Conservation (phyloP, 2,888 invertebrate species). For the Phaonia tiefii region DNA sequence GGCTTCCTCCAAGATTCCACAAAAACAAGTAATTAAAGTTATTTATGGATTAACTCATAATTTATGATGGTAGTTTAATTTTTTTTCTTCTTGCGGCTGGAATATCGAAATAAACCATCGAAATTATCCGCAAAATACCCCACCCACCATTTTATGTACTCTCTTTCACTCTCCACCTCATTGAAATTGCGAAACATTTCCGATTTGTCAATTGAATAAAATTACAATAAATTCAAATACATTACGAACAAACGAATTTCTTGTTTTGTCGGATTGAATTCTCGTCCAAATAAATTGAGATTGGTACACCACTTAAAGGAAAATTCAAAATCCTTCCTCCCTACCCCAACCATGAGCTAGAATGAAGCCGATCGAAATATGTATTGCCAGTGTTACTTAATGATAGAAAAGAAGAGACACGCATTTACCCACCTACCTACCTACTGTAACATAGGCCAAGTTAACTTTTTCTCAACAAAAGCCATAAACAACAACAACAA, state of each 20-base stretch:
- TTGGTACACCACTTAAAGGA: slow-evolving; percentile 57
- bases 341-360: neutral
- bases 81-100: slow-evolving; percentile 49
- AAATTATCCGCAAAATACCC: slow-evolving; percentile 59
- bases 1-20: slow-evolving; percentile 18
- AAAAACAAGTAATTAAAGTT: slow-evolving; percentile 68
- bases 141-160: slow-evolving; percentile 36
- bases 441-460: neutral
- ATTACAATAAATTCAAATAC: slow-evolving; percentile 72
- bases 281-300: slow-evolving; percentile 39
- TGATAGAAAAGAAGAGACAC: slow-evolving; percentile 47
- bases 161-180: slow-evolving; percentile 45
- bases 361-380: neutral
- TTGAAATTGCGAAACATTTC: slow-evolving; percentile 70
- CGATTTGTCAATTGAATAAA: slow-evolving; percentile 79
- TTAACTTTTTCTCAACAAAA: slow-evolving; percentile 36
- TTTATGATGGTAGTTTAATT: slow-evolving; percentile 63
- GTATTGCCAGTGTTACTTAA: slow-evolving; percentile 48
- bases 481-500: slow-evolving; percentile 45
- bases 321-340: neutral
- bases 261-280: slow-evolving; percentile 3
- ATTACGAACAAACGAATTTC: slow-evolving; percentile 56
- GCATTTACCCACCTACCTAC: slow-evolving; percentile 14
- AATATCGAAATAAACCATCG: slow-evolving; percentile 53
- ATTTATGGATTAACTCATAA: slow-evolving; percentile 66